These are phyloP conservation scores for Pangasius mekongensis DNA, from an alignment of 2,797 vertebrate genomes.

Conservation along the genomic window DNA sequence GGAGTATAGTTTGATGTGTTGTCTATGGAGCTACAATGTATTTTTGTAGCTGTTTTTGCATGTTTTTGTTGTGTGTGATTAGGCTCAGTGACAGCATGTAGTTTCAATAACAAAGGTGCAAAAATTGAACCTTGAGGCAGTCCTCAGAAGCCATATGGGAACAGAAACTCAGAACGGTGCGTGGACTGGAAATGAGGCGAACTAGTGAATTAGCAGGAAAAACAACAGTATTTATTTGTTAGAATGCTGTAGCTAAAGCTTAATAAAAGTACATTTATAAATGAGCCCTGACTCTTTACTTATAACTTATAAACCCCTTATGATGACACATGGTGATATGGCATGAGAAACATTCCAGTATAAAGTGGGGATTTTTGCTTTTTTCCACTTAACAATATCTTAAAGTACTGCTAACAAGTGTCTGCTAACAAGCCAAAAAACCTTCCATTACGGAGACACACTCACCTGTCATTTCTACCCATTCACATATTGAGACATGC, in stretches of 20 bases:
- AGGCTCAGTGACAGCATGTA: not conserved
- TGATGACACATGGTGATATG: not conserved
- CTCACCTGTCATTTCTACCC: not conserved
- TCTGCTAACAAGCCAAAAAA: not conserved
- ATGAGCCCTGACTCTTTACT: not conserved
- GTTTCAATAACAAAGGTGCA: conserved; percentile 24
- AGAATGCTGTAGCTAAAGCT: not conserved
- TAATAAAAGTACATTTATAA: not conserved
- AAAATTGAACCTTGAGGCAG: not conserved
- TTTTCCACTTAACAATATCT: not conserved
- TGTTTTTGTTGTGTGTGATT: not conserved
- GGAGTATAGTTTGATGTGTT: not conserved
- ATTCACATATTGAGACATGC: not conserved
- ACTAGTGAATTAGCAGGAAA: too few relatives aligned
- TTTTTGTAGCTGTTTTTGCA: not conserved
- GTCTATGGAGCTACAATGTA: not conserved
- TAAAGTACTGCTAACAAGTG: not conserved
- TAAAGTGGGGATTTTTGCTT: not conserved
- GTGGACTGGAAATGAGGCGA: not conserved
- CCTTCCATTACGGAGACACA: not conserved
- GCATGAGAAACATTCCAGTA: not conserved
- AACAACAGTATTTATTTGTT: not conserved
- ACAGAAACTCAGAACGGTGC: conserved; percentile 7
- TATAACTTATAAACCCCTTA: not conserved
- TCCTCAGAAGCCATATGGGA: conserved; percentile 10